phyloP scores from a whole-genome alignment of 2,888 invertebrate species.

The Actias luna region DNA sequence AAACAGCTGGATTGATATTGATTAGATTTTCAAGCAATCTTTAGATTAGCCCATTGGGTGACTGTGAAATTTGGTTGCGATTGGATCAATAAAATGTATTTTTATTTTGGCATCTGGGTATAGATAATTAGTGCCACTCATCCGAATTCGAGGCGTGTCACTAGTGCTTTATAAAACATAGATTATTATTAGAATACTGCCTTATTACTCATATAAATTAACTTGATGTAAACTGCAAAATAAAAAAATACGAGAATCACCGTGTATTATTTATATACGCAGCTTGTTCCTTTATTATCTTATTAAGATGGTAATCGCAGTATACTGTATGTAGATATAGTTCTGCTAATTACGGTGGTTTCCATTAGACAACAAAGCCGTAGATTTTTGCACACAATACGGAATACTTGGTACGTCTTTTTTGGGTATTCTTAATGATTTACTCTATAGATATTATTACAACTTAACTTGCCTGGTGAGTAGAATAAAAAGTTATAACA shows the following conservation, averaged over 20 bases:
- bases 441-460: neutral
- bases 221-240: neutral
- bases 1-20: no score
- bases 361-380: neutral
- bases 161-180: no score
- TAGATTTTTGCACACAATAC: neutral
- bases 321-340: conserved; percentile 1
- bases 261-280: neutral
- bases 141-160: no score
- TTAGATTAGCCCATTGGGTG: no score
- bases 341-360: conserved; percentile 3
- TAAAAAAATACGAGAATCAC: neutral
- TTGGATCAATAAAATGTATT: no score
- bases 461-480: neutral
- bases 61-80: no score
- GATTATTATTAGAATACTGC: no score
- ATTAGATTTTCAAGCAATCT: no score
- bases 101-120: no score
- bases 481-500: neutral
- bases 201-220: neutral
- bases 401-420: neutral
- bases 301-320: conserved; percentile 3
- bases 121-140: no score
- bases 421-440: neutral
- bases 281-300: conserved; percentile 6